These are phyloP conservation scores for Venusia cambrica DNA, from an alignment of 2,888 invertebrate species.

Conservation along the genomic window DNA sequence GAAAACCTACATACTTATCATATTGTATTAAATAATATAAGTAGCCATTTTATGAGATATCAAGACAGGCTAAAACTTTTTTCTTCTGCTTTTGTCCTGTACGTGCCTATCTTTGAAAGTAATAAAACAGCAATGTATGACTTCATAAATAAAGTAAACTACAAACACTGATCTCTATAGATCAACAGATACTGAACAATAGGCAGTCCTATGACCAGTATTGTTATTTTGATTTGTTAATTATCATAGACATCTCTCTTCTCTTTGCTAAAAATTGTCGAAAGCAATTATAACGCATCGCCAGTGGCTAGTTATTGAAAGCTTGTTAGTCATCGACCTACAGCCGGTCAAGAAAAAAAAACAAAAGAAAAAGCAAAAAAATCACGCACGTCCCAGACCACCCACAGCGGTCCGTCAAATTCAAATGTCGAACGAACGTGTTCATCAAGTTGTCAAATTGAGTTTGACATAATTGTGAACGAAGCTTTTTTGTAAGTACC, in stretches of 20 bases:
- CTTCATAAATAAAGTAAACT: too few species aligned
- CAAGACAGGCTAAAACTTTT: too few species aligned
- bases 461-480: constrained; percentile 76
- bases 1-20: too few species aligned
- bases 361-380: constrained; percentile 55
- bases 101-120: too few species aligned
- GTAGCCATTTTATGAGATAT: too few species aligned
- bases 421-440: constrained; percentile 67
- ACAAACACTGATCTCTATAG: too few species aligned
- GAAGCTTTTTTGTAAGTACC: constrained; percentile 53
- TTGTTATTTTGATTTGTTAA: neutral
- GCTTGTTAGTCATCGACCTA: constrained; percentile 69
- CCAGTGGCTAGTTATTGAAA: constrained; percentile 71
- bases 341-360: constrained; percentile 52
- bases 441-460: constrained; percentile 79
- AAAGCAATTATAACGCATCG: constrained; percentile 62
- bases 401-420: constrained; percentile 72
- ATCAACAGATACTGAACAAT: too few species aligned
- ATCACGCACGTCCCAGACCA: constrained; percentile 63
- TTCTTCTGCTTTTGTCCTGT: too few species aligned
- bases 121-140: too few species aligned
- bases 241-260: constrained; percentile 10
- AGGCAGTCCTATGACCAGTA: too few species aligned
- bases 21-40: too few species aligned
- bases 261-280: constrained; percentile 41